These are phyloP conservation scores for Ceyx cyanopectus DNA, from an alignment of 2,113 vertebrate genomes.

Conservation along the genomic window DNA sequence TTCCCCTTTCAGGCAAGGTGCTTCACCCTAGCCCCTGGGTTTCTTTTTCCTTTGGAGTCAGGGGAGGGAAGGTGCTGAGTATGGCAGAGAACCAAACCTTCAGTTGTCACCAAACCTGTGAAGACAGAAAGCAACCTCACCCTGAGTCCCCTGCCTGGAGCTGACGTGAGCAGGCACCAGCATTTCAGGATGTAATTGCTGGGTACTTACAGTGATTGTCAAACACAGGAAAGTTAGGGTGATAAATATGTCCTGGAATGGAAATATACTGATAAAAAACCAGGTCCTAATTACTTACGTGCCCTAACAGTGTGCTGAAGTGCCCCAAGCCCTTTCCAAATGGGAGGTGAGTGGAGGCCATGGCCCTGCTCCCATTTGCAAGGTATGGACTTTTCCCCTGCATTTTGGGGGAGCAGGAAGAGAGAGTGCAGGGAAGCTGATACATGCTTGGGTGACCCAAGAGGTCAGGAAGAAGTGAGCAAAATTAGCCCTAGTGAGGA, in stretches of 20 bases:
- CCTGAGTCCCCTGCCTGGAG: background rate
- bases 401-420: background rate
- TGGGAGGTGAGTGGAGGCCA: background rate
- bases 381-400: background rate
- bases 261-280: background rate
- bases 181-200: background rate
- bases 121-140: background rate
- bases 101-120: background rate
- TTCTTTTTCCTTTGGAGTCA: background rate
- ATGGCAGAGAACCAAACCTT: background rate
- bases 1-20: background rate
- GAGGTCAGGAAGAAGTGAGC: background rate
- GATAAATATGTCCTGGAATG: background rate
- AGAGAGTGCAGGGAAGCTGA: background rate
- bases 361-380: background rate
- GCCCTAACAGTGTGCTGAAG: background rate
- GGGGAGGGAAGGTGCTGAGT: background rate
- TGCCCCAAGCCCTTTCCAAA: background rate
- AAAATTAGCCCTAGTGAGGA: background rate
- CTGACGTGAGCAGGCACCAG: background rate
- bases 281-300: background rate
- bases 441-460: background rate
- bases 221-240: background rate
- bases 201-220: background rate
- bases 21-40: background rate